These are phyloP conservation scores for Troglohyphantes excavatus DNA, from an alignment of 2,888 invertebrate species.

Conservation along the genomic window DNA sequence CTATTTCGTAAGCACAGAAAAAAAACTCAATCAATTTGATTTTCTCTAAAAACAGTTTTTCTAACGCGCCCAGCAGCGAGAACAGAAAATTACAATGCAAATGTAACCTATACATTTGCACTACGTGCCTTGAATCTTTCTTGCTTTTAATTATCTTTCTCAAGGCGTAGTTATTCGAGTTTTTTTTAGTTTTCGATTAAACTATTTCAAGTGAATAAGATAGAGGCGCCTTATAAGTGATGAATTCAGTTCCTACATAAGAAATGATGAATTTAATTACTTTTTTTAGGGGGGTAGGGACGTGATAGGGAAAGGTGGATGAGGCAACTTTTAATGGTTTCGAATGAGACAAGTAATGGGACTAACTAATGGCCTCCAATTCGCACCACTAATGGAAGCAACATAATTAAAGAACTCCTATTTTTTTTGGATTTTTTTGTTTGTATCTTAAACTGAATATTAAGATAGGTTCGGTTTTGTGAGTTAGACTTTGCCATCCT, in stretches of 20 bases:
- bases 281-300: slow-evolving; percentile 1
- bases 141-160: slow-evolving; percentile 30
- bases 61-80: background rate
- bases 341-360: slow-evolving; percentile 39
- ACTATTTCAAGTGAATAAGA: background rate
- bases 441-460: no score
- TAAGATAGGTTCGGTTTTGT: no score
- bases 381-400: slow-evolving; percentile 37
- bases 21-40: slow-evolving; percentile 5
- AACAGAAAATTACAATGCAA: slow-evolving; percentile 33
- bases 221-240: background rate
- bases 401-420: slow-evolving; percentile 27
- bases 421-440: background rate
- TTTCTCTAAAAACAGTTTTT: background rate
- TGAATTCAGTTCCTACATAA: slow-evolving; percentile 21
- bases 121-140: background rate
- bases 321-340: slow-evolving; percentile 46
- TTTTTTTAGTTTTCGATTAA: slow-evolving; percentile 14
- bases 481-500: no score
- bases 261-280: slow-evolving; percentile 49
- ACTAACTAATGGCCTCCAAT: slow-evolving; percentile 42
- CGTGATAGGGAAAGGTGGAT: slow-evolving; percentile 25
- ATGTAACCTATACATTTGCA: background rate
- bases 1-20: background rate
- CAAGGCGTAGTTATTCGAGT: background rate